A percentile compares a stretch with the other conserved stretches of the same genome.
These are phyloP conservation scores for Trichoplusia ni DNA, from an alignment of 1,140 invertebrate species.

Conservation along the genomic window DNA sequence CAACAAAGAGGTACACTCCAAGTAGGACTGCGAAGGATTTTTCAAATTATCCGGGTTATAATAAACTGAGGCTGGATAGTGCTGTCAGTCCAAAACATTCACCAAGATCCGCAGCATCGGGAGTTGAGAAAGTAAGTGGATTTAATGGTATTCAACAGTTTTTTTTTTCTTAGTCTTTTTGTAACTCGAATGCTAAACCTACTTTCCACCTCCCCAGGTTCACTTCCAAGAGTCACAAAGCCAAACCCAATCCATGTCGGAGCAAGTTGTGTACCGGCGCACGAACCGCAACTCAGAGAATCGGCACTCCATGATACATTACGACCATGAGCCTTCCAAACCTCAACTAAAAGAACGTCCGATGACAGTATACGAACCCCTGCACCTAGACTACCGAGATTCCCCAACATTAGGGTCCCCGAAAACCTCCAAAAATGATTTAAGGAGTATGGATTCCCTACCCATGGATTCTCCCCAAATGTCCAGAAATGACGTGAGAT, in stretches of 20 bases:
- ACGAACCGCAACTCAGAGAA: constrained; percentile 67
- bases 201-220: constrained; percentile 51
- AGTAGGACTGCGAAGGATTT: constrained; percentile 61
- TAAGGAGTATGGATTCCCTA: constrained; percentile 79
- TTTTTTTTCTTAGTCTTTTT: no score
- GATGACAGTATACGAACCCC: constrained; percentile 68
- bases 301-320: constrained; percentile 77
- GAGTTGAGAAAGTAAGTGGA: constrained; percentile 62
- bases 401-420: constrained; percentile 71
- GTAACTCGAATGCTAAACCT: no score
- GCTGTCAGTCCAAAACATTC: constrained; percentile 78
- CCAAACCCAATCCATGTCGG: constrained; percentile 44
- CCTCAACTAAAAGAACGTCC: constrained; percentile 71
- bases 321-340: constrained; percentile 70
- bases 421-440: constrained; percentile 68
- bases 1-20: constrained; percentile 71
- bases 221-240: constrained; percentile 66
- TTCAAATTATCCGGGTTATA: constrained; percentile 70
- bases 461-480: constrained; percentile 79
- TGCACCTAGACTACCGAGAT: constrained; percentile 70
- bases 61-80: constrained; percentile 76
- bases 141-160: no score
- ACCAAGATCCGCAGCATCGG: constrained; percentile 51
- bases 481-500: constrained; percentile 73
- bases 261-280: constrained; percentile 61